Percentiles rank a stretch among this genome's conserved stretches.
These are phyloP conservation scores for Sarcophaga rosellei DNA, from an alignment of 2,888 invertebrate species.

Conservation along the genomic window DNA sequence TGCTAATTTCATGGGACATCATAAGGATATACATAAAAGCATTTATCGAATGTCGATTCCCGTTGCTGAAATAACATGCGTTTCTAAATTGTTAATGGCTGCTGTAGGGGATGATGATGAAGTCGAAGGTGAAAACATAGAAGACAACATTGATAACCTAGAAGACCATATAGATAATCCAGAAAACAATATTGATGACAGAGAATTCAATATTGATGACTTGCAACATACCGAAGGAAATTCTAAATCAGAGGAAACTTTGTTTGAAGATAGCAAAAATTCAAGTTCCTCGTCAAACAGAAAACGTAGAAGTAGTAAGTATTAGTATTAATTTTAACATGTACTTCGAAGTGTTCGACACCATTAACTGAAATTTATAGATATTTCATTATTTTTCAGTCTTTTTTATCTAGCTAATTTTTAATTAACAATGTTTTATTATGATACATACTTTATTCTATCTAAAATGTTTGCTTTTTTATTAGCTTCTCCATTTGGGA, in stretches of 20 bases:
- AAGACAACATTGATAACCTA: not conserved
- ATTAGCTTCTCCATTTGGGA: not conserved
- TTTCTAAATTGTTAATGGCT: constrained; percentile 32
- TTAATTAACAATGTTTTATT: too few species aligned
- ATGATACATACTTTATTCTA: not conserved
- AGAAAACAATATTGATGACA: too few species aligned
- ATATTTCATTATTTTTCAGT: too few species aligned
- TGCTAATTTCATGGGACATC: constrained; percentile 52
- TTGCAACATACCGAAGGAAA: too few species aligned
- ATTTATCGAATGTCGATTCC: constrained; percentile 38
- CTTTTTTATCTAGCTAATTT: too few species aligned
- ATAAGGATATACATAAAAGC: constrained; percentile 45
- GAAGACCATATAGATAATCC: too few species aligned
- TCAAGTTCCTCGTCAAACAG: not conserved
- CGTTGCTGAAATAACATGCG: constrained; percentile 24
- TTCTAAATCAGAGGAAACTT: not conserved
- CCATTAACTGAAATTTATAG: too few species aligned
- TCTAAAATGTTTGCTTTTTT: not conserved
- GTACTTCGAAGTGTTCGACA: too few species aligned
- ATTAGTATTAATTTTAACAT: too few species aligned
- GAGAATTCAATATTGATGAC: too few species aligned
- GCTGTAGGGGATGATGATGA: constrained; percentile 24
- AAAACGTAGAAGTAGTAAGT: not conserved
- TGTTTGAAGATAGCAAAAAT: not conserved
- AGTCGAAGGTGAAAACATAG: not conserved